Base-by-base conservation (phyloP, 2,888 invertebrate genomes). In the Harmothoe impar region DNA sequence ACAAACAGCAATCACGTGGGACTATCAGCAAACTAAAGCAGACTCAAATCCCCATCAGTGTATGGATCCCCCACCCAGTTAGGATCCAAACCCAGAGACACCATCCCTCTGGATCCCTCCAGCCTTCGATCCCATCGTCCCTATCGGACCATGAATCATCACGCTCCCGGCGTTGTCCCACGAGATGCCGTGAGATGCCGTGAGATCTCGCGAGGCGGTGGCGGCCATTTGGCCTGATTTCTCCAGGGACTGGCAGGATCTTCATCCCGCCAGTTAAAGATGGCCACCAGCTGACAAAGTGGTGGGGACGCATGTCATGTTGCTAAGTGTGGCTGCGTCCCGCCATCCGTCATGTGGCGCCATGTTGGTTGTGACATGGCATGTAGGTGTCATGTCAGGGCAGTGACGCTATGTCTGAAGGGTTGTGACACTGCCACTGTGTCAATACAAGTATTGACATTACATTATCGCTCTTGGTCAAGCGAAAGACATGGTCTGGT, bases 181-280 rank as follows among this genome's bases (percentile, higher is more conserved):
- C 62, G 62, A 62, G 62, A 52, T 52, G 54, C 54, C 54, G 54
- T 17, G 54, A 52, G 54, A 62, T 62, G 62, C 62, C 15, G 62
- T 15, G 7, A 20, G 62, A 62, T 62, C n/a, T n/a, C 62, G 20
- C 20, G 62, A 62, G 62, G n/a, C 62, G 62, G n/a, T 25, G 72
- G 15, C 29, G 31, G 72, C 72, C 72, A 72, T 72, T 72, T 72
- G 31, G 29, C 29, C 72, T 29, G 72, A 72, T 72, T 72, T 72
- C 72, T 72, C 72, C 72, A 72, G 72, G 31, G 72, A 72, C 29
- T 15, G 29, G 15, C 29, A 7, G 0, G 31, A 29, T 72, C 72
- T 72, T 29, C 72, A 29, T 72, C 72, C 25, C 25, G 15, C 72
- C 84, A n/a, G 43, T 35, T 84, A 84, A 84, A 84, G 52, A 84